Evolutionary conservation across 2,888 invertebrate genomes (phyloP).

Genomic region (Eupithecia dodoneata): DNA sequence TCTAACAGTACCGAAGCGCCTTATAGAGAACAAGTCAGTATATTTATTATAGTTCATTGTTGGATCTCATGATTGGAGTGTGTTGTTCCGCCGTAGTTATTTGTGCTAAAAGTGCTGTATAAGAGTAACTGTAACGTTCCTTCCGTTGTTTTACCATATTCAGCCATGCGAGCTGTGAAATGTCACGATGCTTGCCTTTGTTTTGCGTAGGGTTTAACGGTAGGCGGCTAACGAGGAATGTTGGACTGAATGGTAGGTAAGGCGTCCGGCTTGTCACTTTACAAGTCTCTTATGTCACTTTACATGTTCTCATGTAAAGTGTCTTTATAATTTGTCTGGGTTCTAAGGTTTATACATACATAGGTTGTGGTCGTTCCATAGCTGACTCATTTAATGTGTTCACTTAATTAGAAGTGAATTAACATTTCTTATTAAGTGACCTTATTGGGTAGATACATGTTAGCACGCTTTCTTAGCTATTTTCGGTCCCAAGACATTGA

Average conservation of each 20-base stretch:
- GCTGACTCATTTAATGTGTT: too few relatives aligned
- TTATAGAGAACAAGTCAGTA: slow-evolving; percentile 41
- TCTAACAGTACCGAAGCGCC: slow-evolving; percentile 43
- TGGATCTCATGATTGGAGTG: slow-evolving; percentile 57
- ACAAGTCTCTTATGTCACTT: background rate
- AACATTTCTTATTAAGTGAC: too few relatives aligned
- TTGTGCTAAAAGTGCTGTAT: slow-evolving; percentile 66
- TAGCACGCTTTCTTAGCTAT: too few relatives aligned
- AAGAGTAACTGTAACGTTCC: slow-evolving; percentile 69
- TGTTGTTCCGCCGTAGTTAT: slow-evolving; percentile 69
- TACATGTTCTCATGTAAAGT: too few relatives aligned
- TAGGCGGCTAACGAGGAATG: slow-evolving; percentile 2
- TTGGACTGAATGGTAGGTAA: background rate
- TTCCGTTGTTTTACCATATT: slow-evolving; percentile 60
- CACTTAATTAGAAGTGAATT: too few relatives aligned
- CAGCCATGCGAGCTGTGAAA: slow-evolving; percentile 42
- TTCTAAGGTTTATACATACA: too few relatives aligned
- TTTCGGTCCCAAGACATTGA: background rate
- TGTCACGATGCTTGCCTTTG: slow-evolving; percentile 38
- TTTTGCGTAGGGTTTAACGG: slow-evolving; percentile 23
- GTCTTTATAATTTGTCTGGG: too few relatives aligned
- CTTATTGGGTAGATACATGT: too few relatives aligned
- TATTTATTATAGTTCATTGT: slow-evolving; percentile 45
- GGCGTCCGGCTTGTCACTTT: background rate
- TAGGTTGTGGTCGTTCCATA: too few relatives aligned